phyloP scores from a whole-genome alignment of 2,797 vertebrate species.

The Sebastes paucispinis region DNA sequence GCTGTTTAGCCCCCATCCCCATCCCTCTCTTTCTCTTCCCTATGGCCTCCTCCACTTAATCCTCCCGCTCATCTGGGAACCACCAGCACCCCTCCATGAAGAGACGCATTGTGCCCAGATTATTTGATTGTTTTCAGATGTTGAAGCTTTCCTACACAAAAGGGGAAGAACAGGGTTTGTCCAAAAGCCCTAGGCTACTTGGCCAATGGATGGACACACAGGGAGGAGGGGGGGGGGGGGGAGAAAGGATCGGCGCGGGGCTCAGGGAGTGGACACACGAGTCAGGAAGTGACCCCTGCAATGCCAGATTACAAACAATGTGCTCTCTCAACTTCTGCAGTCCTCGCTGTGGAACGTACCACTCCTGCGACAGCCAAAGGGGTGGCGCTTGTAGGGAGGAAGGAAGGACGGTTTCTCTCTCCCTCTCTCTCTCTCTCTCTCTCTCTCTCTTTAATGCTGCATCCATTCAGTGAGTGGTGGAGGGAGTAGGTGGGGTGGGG shows the following conservation, averaged over 20 bases:
- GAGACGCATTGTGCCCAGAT: conserved; percentile 83
- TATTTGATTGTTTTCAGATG: conserved; percentile 88
- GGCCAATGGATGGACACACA: conserved; percentile 59
- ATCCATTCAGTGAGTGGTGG: conserved; percentile 64
- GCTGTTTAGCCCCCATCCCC: conserved; percentile 59
- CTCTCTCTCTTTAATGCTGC: conserved; percentile 51
- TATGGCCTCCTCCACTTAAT: conserved; percentile 74
- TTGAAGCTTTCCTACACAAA: conserved; percentile 81
- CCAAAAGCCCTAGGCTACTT: conserved; percentile 67
- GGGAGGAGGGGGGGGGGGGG: neutral
- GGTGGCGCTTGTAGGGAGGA: conserved; percentile 63
- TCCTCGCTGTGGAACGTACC: conserved; percentile 80
- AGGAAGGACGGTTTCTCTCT: conserved; percentile 47
- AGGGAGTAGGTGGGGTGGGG: conserved; percentile 64
- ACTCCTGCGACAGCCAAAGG: conserved; percentile 71
- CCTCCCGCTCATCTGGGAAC: conserved; percentile 82
- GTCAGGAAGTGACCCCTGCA: conserved; percentile 88
- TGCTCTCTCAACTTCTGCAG: conserved; percentile 84
- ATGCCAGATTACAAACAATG: conserved; percentile 86
- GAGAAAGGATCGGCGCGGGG: conserved; percentile 57
- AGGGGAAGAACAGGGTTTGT: conserved; percentile 76
- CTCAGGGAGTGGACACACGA: conserved; percentile 79
- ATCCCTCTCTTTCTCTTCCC: conserved; percentile 59
- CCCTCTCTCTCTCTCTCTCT: conserved; percentile 30
- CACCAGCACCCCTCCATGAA: conserved; percentile 79